Conservation (phyloP, 2,888 invertebrate genomes). For the Nudaria mundana region DNA sequence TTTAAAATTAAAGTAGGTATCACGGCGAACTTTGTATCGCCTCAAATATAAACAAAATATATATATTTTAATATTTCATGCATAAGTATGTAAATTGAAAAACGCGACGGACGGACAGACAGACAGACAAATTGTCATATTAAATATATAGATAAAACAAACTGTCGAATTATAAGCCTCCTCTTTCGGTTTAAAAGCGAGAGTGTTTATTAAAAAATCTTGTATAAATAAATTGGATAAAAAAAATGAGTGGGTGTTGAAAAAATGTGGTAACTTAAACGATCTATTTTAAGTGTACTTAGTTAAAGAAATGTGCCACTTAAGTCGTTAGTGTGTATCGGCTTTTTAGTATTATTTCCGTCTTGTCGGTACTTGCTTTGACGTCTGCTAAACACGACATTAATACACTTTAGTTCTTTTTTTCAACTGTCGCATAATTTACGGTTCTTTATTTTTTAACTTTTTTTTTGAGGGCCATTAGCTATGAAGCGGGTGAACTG, state of each 20-base stretch:
- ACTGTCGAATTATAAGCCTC: too few relatives aligned
- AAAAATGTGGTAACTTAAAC: constrained; percentile 19
- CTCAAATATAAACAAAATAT: too few relatives aligned
- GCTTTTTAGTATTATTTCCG: constrained; percentile 64
- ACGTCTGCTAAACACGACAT: constrained; percentile 77
- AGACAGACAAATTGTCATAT: too few relatives aligned
- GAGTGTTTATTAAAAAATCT: constrained; percentile 12
- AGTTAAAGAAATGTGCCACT: constrained; percentile 26
- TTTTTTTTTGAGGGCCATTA: constrained; percentile 71
- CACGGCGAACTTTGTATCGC: too few relatives aligned
- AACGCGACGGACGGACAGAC: too few relatives aligned
- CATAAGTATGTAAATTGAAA: too few relatives aligned
- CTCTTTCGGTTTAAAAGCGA: too few relatives aligned
- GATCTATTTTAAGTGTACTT: constrained; percentile 26
- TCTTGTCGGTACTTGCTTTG: constrained; percentile 66
- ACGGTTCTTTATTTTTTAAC: constrained; percentile 57
- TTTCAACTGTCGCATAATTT: constrained; percentile 77
- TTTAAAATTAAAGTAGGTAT: too few relatives aligned
- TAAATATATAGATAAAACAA: too few relatives aligned
- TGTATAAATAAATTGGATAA: constrained; percentile 6
- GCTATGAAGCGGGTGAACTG: constrained; percentile 68
- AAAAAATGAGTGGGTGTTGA: constrained; percentile 8
- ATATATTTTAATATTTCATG: too few relatives aligned
- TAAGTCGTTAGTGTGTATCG: constrained; percentile 43
- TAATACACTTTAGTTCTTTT: constrained; percentile 73